Evolutionary conservation across 2,797 vertebrate species (phyloP), one percentile per base, ranked within the genome.

Genomic region (Chloroceryle amazona): DNA sequence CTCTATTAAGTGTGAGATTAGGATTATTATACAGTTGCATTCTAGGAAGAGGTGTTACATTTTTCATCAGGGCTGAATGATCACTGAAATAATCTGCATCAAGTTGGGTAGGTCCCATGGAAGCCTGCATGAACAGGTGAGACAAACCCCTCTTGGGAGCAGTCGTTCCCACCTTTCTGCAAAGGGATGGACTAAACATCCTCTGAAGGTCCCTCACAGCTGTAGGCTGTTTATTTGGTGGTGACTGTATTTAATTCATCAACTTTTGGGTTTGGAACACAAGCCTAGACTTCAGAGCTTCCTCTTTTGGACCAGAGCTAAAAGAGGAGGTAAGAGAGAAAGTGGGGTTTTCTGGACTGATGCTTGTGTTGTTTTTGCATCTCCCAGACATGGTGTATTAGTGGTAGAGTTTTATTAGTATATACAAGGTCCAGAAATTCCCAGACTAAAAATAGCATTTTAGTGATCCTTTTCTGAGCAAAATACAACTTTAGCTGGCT

Each of bases 21-120:
- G 57, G 58, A 49, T 81, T 84, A 71, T 55, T 65, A 13, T 21
- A 55, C 37, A 6, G 17, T 39, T 73, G 29, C 8, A 4, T 33
- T n/a, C 31, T 74, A 60, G n/a, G n/a, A 73, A 51, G 55, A 61
- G 37, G 8, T 51, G n/a, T 71, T 46, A 25, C 35, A 3, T n/a
- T 74, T 65, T 74, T 78, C 57, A 57, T 17, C n/a, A 72, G 17
- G 42, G 23, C 3, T 60, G 37, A 61, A 44, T 3, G n/a, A 63
- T 9, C 26, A 14, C 33, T 66, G 72, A 21, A 46, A 25, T 37
- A 44, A 44, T 13, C 42, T 67, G 9, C 25, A 54, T 54, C 0
- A 0, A 19, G 3, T 2, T 55, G n/a, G 20, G 13, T 71, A 86
- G 26, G 13, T 86, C n/a, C 19, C 2, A 0, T 15, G 35, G 65